These are phyloP conservation scores for Pangasius mekongensis DNA, from an alignment of 2,797 vertebrate species.

Conservation along the genomic window DNA sequence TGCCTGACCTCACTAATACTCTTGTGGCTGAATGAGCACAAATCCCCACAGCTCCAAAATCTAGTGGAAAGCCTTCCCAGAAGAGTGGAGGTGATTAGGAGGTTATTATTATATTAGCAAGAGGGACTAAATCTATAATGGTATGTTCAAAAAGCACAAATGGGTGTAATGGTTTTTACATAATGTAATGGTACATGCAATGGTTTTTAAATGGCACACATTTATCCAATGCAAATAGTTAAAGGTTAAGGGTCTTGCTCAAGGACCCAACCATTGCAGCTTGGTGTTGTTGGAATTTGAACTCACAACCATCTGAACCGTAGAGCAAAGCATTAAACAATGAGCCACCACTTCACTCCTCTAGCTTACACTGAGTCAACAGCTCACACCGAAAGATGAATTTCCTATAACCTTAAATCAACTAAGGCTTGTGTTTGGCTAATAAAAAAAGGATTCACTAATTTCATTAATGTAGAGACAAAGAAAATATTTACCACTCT, in stretches of 20 bases:
- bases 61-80: too few relatives aligned
- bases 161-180: not conserved
- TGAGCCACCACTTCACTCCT: not conserved
- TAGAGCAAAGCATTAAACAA: not conserved
- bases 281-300: not conserved
- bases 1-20: too few relatives aligned
- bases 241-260: not conserved
- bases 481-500: not conserved
- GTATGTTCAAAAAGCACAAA: not conserved
- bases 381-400: not conserved
- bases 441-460: not conserved
- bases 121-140: not conserved
- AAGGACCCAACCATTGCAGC: not conserved
- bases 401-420: not conserved
- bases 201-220: too few relatives aligned
- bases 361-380: not conserved
- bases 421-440: not conserved
- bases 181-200: too few relatives aligned
- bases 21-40: not conserved
- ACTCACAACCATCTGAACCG: not conserved
- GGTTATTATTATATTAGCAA: not conserved
- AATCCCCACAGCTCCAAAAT: too few relatives aligned
- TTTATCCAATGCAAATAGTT: not conserved
- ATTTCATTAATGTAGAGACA: not conserved
- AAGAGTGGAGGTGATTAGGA: not conserved